Evolutionary conservation across 2,797 vertebrate species (phyloP).

Genomic region (Neoniphon sammara): DNA sequence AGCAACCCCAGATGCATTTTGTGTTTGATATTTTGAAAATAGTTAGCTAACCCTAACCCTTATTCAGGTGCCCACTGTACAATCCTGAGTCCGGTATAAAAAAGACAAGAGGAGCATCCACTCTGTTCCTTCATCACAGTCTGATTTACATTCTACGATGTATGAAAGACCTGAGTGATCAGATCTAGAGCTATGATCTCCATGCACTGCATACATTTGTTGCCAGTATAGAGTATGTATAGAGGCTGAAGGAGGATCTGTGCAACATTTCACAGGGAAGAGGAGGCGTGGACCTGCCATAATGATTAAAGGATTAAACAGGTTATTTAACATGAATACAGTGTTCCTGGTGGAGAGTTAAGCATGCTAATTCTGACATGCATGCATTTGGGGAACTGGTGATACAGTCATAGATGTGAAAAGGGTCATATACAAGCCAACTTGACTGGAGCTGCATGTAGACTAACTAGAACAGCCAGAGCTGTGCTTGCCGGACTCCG

Average conservation of each 20-base stretch:
- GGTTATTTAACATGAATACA: neutral
- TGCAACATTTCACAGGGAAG: conserved; percentile 26
- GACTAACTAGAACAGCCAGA: too few species aligned
- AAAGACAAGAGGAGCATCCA: conserved; percentile 25
- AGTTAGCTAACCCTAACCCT: conserved; percentile 40
- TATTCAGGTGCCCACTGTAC: conserved; percentile 53
- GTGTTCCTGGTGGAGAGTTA: neutral
- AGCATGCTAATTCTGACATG: conserved; percentile 62
- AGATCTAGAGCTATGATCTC: conserved; percentile 54
- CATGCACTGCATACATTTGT: conserved; percentile 77
- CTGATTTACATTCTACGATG: conserved; percentile 53
- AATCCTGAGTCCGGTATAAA: conserved; percentile 73
- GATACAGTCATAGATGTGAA: conserved; percentile 14
- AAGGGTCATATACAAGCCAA: conserved; percentile 52
- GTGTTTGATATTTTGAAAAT: conserved; percentile 32
- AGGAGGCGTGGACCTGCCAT: conserved; percentile 23
- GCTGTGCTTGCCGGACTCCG: too few species aligned
- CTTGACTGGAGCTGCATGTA: conserved; percentile 16
- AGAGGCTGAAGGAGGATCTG: conserved; percentile 30
- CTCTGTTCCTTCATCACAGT: conserved; percentile 17
- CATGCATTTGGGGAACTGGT: conserved; percentile 15
- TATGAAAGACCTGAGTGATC: conserved; percentile 73
- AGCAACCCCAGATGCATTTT: conserved; percentile 35
- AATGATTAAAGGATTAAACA: conserved; percentile 32
- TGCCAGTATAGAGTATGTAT: conserved; percentile 53